Base-by-base conservation (phyloP, 2,888 invertebrate genomes). In the Petrophora chlorosata region DNA sequence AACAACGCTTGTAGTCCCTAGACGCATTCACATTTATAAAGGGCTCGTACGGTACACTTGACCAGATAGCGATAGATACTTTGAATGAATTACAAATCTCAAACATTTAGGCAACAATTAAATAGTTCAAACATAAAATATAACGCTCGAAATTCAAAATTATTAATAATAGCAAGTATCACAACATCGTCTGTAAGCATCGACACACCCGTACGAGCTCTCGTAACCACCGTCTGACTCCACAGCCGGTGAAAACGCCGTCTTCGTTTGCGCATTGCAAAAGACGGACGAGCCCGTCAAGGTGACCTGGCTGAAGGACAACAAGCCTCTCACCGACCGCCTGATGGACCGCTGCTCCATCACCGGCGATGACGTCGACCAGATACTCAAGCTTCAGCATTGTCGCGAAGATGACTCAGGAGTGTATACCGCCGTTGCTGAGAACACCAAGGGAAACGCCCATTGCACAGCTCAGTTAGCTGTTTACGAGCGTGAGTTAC, bases 251-350 rank as follows among this genome's bases (percentile, higher is more conserved):
- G 95, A 96, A 74, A 94, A 93, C 70, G 96, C 96, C 26, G 84
- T 91, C 53, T 96, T 97, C 84, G 95, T 96, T 82, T 95, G 96
- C 76, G 91, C 93, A 59, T 91, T 96, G 55, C 92, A 92, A 54
- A 82, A 82, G 1, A 91, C 93, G 12, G 86, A 90, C 35, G 93
- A 93, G 1, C 92, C 92, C 8, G 90, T 92, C 23, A 87, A 89
- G 23, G 93, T 97, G 55, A 93, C 93, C 8, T 98, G 97, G 97
- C 79, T 97, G 60, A 97, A 96, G 82, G 96, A 97, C 82, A 97
- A 97, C 85, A 94, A 94, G 79, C 94, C 95, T 0, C 75, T 97
- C 64, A 93, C 94, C 28, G 95, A 96, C 77, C 92, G 91, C 39
- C 83, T 95, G 42, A 95, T 95, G 57, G 95, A 96, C 73, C 92